These are phyloP conservation scores for Dromiciops gliroides DNA, from an alignment of 2,113 vertebrate species.

Conservation along the genomic window DNA sequence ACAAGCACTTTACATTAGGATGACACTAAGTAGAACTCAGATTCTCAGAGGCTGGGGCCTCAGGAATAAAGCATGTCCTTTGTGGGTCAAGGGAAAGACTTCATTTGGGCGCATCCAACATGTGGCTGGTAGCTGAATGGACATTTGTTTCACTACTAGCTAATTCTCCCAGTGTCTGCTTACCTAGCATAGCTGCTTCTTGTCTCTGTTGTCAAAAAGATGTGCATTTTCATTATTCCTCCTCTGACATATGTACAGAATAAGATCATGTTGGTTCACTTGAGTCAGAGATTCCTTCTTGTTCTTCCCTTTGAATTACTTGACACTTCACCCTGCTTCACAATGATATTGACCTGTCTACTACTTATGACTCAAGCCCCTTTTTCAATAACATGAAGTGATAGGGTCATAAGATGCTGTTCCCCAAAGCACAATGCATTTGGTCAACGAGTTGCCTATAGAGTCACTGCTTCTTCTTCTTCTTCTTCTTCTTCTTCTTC, in stretches of 20 bases:
- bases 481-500: too few relatives aligned
- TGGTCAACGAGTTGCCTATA: neutral
- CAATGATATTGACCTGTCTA: neutral
- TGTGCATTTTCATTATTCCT: neutral
- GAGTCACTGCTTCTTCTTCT: neutral
- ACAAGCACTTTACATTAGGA: neutral
- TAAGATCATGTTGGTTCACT: neutral
- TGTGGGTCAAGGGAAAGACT: neutral
- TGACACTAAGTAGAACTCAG: neutral
- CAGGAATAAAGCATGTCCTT: neutral
- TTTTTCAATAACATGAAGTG: neutral
- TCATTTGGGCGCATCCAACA: neutral
- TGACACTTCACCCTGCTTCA: neutral
- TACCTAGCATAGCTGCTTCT: neutral
- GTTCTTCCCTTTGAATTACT: neutral
- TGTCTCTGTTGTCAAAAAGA: neutral
- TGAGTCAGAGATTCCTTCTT: neutral
- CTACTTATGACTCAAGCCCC: neutral
- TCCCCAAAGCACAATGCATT: neutral
- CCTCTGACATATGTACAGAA: neutral
- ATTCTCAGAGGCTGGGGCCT: neutral
- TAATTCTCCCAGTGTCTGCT: too few relatives aligned
- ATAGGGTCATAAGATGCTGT: neutral
- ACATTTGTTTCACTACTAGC: neutral
- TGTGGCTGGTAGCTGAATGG: neutral